phyloP scores from a whole-genome alignment of 1,140 invertebrate species.

The Lasioglossum albipes region DNA sequence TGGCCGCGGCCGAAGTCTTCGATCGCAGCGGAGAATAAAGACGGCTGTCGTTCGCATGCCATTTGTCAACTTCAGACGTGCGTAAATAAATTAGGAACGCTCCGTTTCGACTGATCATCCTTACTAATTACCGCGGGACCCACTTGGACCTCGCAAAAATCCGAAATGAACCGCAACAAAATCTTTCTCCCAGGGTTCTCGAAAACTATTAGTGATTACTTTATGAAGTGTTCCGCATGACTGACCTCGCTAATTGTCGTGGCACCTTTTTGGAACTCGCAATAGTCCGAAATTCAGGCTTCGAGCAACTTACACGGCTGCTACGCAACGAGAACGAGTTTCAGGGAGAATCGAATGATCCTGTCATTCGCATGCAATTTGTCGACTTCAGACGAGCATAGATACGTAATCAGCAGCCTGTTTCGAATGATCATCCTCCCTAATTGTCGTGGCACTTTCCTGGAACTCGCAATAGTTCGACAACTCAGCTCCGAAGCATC shows the following conservation, averaged over 20 bases:
- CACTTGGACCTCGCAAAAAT: background rate
- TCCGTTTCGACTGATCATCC: background rate
- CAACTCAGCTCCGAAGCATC: too few species aligned
- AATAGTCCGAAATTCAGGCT: too few species aligned
- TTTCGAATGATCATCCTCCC: background rate
- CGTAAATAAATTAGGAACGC: constrained; percentile 18
- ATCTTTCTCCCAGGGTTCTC: too few species aligned
- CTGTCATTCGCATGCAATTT: constrained; percentile 12
- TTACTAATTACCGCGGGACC: background rate
- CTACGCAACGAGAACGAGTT: too few species aligned
- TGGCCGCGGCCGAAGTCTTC: constrained; percentile 42
- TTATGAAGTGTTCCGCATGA: too few species aligned
- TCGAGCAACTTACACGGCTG: too few species aligned
- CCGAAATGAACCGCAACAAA: background rate
- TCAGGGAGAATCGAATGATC: too few species aligned
- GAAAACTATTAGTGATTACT: too few species aligned
- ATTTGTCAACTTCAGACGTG: constrained; percentile 11
- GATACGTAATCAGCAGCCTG: constrained; percentile 19
- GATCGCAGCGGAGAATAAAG: constrained; percentile 41
- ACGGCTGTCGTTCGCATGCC: constrained; percentile 13
- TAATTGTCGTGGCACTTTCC: background rate
- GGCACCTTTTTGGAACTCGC: too few species aligned
- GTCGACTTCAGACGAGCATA: constrained; percentile 7
- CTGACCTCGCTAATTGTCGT: too few species aligned
- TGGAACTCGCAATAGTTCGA: too few species aligned